phyloP scores from a whole-genome alignment of 53 echinoderm and acorn worm species.

The Crossaster papposus region DNA sequence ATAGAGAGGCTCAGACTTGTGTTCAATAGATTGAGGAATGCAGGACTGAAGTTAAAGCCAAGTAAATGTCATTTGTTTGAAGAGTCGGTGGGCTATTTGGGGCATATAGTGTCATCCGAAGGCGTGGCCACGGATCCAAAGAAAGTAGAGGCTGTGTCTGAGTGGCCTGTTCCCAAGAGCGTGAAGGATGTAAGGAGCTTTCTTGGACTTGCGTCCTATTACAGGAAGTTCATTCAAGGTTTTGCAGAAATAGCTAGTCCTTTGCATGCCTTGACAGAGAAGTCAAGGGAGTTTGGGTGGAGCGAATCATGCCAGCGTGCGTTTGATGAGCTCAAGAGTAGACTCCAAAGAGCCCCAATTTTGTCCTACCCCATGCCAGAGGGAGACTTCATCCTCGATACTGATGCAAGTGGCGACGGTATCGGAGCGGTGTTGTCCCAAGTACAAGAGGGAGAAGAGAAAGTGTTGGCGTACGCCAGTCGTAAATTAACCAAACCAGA shows the following conservation, averaged over 20 bases:
- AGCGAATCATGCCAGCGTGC: slow-evolving; percentile 26
- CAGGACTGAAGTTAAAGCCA: slow-evolving; percentile 28
- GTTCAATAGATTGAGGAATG: slow-evolving; percentile 22
- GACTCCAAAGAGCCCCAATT: slow-evolving; percentile 42
- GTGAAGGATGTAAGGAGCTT: slow-evolving; percentile 52
- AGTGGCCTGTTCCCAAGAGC: slow-evolving; percentile 33
- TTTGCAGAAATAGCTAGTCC: slow-evolving; percentile 61
- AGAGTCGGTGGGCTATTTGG: slow-evolving; percentile 30
- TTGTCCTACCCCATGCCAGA: slow-evolving; percentile 34
- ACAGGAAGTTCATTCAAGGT: slow-evolving; percentile 44
- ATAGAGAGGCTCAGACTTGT: not conserved
- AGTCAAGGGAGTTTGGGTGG: slow-evolving; percentile 39
- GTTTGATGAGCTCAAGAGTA: slow-evolving; percentile 19
- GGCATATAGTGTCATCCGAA: slow-evolving; percentile 28
- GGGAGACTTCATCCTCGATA: slow-evolving; percentile 38
- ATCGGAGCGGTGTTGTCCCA: slow-evolving; percentile 42
- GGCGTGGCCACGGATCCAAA: slow-evolving; percentile 51
- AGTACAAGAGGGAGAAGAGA: slow-evolving; percentile 8
- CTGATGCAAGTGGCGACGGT: slow-evolving; percentile 42
- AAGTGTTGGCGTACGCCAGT: slow-evolving; percentile 54
- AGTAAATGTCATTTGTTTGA: slow-evolving; percentile 26
- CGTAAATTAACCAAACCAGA: slow-evolving; percentile 18
- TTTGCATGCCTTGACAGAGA: slow-evolving; percentile 40
- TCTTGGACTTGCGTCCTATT: slow-evolving; percentile 54
- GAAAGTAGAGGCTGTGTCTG: slow-evolving; percentile 26